Percentiles rank a stretch among this genome's conserved stretches.
Evolutionary conservation across 2,888 invertebrate genomes (phyloP).

Genomic region (Troides helena): DNA sequence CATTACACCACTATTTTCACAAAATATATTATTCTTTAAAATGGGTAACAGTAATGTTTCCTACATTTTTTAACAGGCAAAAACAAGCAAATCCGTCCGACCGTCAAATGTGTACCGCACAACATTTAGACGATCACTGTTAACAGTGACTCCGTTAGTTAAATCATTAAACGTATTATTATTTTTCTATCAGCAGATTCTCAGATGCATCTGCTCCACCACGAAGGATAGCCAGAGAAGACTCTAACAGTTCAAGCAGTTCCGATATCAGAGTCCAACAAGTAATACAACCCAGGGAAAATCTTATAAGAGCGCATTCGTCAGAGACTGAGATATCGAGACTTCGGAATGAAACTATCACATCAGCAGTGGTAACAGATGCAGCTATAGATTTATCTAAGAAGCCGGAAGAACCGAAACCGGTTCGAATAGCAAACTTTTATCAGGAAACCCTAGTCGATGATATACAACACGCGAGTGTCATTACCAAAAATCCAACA

Average conservation of each 20-base stretch:
- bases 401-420: conserved; percentile 42
- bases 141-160: too few relatives aligned
- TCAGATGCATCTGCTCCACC: conserved; percentile 56
- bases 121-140: too few relatives aligned
- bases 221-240: conserved; percentile 58
- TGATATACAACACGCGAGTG: conserved; percentile 57
- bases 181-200: conserved; percentile 45
- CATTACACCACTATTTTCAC: too few relatives aligned
- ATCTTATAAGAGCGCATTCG: conserved; percentile 45
- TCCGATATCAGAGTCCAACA: conserved; percentile 46
- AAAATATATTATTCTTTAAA: too few relatives aligned
- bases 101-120: too few relatives aligned
- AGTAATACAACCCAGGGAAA: conserved; percentile 40
- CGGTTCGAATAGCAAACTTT: conserved; percentile 62
- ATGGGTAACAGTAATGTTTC: too few relatives aligned
- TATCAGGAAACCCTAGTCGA: conserved; percentile 69
- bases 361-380: conserved; percentile 46
- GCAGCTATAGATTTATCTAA: conserved; percentile 61
- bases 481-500: conserved; percentile 65
- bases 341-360: conserved; percentile 47
- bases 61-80: too few relatives aligned
- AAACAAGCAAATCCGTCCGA: too few relatives aligned
- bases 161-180: background rate
- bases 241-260: conserved; percentile 67
- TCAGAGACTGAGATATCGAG: conserved; percentile 48